These are phyloP conservation scores for Crocuta crocuta DNA, from an alignment of 2,113 vertebrate genomes.

Conservation along the genomic window DNA sequence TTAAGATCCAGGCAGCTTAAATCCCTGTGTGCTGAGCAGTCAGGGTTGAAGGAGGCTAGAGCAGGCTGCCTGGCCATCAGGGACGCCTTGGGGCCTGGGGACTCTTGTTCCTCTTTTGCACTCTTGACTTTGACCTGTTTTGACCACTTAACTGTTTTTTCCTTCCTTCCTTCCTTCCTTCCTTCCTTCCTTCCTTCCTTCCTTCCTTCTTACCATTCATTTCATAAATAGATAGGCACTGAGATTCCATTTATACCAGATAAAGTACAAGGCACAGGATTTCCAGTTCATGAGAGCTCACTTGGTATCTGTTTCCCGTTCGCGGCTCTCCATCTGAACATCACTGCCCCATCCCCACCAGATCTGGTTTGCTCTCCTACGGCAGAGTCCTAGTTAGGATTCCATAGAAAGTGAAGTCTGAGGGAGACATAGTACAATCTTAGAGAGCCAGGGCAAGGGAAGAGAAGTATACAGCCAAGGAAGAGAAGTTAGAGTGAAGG, in stretches of 20 bases:
- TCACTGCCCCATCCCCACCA: fast-evolving
- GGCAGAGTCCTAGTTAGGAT: no score
- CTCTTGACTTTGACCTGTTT: not conserved
- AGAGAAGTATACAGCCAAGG: no score
- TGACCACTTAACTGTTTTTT: not conserved
- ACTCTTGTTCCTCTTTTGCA: not conserved
- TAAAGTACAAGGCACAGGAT: not conserved
- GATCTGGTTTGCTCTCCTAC: not conserved
- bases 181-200: no score
- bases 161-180: no score
- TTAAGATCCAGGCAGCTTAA: no score
- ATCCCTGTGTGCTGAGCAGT: fast-evolving
- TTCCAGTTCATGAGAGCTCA: not conserved
- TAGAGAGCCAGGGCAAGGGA: not conserved
- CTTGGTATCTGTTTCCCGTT: not conserved
- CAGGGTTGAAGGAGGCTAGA: fast-evolving
- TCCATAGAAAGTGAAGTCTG: not conserved
- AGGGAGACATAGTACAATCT: not conserved
- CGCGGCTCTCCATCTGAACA: not conserved
- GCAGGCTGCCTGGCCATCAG: fast-evolving
- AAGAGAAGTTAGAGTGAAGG: not conserved
- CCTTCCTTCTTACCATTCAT: not conserved
- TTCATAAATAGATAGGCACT: not conserved
- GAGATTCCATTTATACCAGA: not conserved
- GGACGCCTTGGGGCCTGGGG: not conserved